phyloP scores from a whole-genome alignment of 2,113 vertebrate genomes.

The Corythaeola cristata region DNA sequence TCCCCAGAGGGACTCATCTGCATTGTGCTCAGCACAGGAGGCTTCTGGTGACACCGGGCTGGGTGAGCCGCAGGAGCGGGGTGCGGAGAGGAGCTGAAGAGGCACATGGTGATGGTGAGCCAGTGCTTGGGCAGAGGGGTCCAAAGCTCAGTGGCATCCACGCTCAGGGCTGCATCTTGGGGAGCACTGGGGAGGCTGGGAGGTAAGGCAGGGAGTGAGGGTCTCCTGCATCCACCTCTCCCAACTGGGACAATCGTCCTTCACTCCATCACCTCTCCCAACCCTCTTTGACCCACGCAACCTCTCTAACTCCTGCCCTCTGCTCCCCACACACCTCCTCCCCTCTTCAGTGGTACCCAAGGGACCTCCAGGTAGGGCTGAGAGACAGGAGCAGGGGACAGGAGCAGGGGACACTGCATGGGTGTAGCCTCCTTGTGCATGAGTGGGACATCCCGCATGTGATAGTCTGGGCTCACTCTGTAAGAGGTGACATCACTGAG shows the following conservation, averaged over 20 bases:
- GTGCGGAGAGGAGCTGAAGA: accelerated
- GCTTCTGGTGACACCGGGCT: neutral
- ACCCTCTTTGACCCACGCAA: neutral
- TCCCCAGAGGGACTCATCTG: neutral
- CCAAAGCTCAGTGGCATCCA: accelerated
- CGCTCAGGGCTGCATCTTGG: accelerated
- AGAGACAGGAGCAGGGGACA: neutral
- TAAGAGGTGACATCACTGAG: neutral
- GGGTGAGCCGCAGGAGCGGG: accelerated
- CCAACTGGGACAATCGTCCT: neutral
- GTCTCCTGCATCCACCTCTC: neutral
- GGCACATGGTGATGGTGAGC: neutral
- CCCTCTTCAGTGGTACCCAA: neutral
- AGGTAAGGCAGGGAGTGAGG: neutral
- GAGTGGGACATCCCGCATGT: neutral
- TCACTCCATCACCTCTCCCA: neutral
- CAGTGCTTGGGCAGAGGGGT: neutral
- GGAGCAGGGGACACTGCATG: neutral
- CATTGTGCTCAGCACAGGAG: accelerated
- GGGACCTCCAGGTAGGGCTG: neutral
- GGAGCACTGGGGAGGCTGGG: neutral
- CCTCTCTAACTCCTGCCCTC: neutral
- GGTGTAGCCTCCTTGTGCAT: neutral
- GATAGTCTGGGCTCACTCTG: neutral
- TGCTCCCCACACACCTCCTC: neutral